phyloP scores from a whole-genome alignment of 30 jellyfish, hydroid and myxozoan genomes.

The Chironex yamaguchii region DNA sequence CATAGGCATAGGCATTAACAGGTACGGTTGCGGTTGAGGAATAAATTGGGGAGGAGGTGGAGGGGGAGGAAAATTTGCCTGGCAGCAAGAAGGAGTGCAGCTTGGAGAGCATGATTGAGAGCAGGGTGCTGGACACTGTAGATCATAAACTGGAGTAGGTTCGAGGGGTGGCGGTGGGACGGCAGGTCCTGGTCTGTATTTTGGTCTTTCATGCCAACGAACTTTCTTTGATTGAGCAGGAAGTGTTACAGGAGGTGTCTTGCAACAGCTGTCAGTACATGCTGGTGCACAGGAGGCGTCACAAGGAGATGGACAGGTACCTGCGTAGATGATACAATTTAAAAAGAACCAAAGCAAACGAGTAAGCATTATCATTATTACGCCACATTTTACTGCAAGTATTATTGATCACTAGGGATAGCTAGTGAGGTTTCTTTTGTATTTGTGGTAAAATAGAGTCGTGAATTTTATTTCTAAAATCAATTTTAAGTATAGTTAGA shows the following conservation, averaged over 20 bases:
- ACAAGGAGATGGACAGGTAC: neutral
- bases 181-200: conserved; percentile 64
- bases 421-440: too few species aligned
- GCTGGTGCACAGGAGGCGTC: neutral
- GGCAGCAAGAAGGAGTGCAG: conserved; percentile 63
- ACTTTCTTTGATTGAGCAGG: conserved; percentile 62
- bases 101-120: conserved; percentile 69
- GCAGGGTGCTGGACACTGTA: neutral
- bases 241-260: conserved; percentile 23
- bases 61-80: conserved; percentile 77
- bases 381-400: too few species aligned
- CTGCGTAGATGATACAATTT: too few species aligned
- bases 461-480: too few species aligned
- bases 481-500: too few species aligned
- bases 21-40: conserved; percentile 64
- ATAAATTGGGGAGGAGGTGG: conserved; percentile 83
- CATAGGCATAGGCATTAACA: neutral
- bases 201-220: conserved; percentile 79
- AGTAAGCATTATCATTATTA: too few species aligned
- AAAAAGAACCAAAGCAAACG: too few species aligned
- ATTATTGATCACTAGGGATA: too few species aligned
- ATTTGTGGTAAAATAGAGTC: too few species aligned
- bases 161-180: conserved; percentile 82
- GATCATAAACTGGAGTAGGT: conserved; percentile 43
- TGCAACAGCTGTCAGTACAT: neutral